Evolutionary conservation across 1,140 invertebrate genomes (phyloP).

Genomic region (Dendrolimus punctatus): DNA sequence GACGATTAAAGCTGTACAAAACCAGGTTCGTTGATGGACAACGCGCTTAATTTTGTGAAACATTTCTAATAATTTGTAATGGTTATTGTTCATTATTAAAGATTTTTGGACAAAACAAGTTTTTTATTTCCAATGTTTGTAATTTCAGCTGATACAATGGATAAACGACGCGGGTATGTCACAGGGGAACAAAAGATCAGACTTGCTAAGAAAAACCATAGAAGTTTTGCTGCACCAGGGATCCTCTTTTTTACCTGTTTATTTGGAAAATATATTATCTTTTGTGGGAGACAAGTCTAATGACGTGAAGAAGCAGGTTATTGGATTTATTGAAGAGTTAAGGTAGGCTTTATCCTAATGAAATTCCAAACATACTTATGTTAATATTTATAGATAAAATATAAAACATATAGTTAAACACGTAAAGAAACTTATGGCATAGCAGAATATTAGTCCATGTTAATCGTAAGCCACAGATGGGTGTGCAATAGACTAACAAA

Average conservation of each 20-base stretch:
- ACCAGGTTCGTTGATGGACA: slow-evolving; percentile 39
- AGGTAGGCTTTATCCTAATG: slow-evolving; percentile 78
- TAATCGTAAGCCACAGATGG: too few relatives aligned
- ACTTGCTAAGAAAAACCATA: slow-evolving; percentile 85
- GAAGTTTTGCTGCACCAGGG: slow-evolving; percentile 91
- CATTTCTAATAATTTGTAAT: slow-evolving; percentile 5
- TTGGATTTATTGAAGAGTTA: slow-evolving; percentile 95
- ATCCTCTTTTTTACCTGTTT: slow-evolving; percentile 86
- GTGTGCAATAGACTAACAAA: too few relatives aligned
- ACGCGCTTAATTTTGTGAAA: slow-evolving; percentile 6
- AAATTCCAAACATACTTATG: background rate
- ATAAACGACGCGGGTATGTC: slow-evolving; percentile 83
- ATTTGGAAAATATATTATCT: slow-evolving; percentile 91
- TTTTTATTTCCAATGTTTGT: slow-evolving; percentile 26
- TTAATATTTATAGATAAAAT: background rate
- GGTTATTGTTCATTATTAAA: slow-evolving; percentile 9
- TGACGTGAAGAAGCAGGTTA: slow-evolving; percentile 91
- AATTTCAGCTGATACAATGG: slow-evolving; percentile 83
- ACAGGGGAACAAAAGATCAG: slow-evolving; percentile 75
- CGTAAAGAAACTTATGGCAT: too few relatives aligned
- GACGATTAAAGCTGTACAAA: slow-evolving; percentile 27
- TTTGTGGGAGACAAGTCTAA: slow-evolving; percentile 88
- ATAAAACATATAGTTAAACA: too few relatives aligned
- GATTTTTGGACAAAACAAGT: slow-evolving; percentile 7
- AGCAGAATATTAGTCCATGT: too few relatives aligned